phyloP scores from a whole-genome alignment of 2,888 invertebrate species.

The Theodoxus fluviatilis region DNA sequence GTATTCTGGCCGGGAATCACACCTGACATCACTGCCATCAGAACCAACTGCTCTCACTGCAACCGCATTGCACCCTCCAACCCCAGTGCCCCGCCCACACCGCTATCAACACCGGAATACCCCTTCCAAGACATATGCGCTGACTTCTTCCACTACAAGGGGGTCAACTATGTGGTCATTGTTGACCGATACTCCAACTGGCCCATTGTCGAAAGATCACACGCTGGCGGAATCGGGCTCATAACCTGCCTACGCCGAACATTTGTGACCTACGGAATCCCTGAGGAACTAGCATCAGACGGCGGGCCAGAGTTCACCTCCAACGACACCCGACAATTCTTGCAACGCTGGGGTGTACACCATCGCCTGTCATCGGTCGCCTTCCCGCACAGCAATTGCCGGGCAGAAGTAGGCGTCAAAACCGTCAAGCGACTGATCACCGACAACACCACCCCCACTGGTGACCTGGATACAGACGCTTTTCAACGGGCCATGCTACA shows the following conservation, averaged over 20 bases:
- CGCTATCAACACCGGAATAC: constrained; percentile 32
- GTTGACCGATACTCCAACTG: constrained; percentile 42
- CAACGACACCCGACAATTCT: constrained; percentile 35
- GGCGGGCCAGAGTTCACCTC: constrained; percentile 42
- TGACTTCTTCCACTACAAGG: constrained; percentile 22
- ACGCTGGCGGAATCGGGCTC: constrained; percentile 32
- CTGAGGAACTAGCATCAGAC: constrained; percentile 40
- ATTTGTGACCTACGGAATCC: constrained; percentile 41
- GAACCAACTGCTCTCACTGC: constrained; percentile 29
- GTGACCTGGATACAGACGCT: constrained; percentile 38
- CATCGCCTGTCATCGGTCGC: constrained; percentile 43
- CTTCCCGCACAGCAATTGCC: constrained; percentile 43
- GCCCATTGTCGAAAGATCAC: constrained; percentile 30
- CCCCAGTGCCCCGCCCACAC: constrained; percentile 35
- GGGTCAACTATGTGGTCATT: constrained; percentile 37
- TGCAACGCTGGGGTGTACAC: constrained; percentile 41
- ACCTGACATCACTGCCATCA: not conserved
- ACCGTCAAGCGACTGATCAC: constrained; percentile 42
- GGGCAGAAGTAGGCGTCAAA: constrained; percentile 45
- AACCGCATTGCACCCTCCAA: constrained; percentile 38
- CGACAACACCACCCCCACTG: constrained; percentile 38
- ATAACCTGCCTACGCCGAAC: constrained; percentile 33
- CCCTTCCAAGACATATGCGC: constrained; percentile 30
- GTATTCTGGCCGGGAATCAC: constrained; percentile 39
- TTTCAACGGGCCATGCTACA: constrained; percentile 40